Evolutionary conservation across 2,797 vertebrate genomes (phyloP), one percentile per base, ranked within the genome.

Genomic region (Propithecus deckenii): DNA sequence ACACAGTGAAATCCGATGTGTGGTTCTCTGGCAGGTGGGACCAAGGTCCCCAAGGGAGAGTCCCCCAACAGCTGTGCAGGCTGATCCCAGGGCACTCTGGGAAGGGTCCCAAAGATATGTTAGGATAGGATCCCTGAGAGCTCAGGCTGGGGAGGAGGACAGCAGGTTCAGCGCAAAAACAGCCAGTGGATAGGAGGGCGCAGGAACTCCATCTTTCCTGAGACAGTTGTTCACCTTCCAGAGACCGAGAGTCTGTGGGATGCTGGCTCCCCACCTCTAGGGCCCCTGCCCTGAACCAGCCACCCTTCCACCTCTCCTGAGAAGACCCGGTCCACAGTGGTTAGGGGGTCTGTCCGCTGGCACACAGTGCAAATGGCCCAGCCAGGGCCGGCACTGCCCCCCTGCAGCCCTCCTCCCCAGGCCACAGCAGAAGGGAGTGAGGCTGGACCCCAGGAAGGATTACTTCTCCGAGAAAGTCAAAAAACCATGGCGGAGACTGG

Each of bases 61-160:
- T 32, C 48, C 76, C 48, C 84, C 84, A 84, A 38, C 89, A 95
- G 86, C 87, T 78, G 89, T 67, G 46, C 32, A 80, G 69, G 78
- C 57, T 78, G 61, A 91, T 61, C 46, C n/a, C 0, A 35, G 72
- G 30, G 30, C 14, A 1, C 38, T 48, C 41, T 4, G 5, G 38
- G 28, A 87, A 14, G 63, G 46, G 4, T 13, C 63, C 35, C 52
- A 11, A 25, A 55, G 38, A 30, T 22, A n/a, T n/a, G 28, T 52
- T 32, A 22, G 69, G 46, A 35, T 10, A 30, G 10, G 30, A 3
- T 63, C n/a, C 18, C 15, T 9, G 14, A 75, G 18, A 32, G 50
- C 75, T 95, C 50, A 35, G 41, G 25, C 43, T 17, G 13, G 7
- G 22, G 46, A 88, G 13, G 3, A 1, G 23, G 30, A 20, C 46